A percentile compares a stretch with the other conserved stretches of the same genome.
Evolutionary conservation across 2,797 vertebrate species (phyloP).

Genomic region (Brachyrhaphis roseni): DNA sequence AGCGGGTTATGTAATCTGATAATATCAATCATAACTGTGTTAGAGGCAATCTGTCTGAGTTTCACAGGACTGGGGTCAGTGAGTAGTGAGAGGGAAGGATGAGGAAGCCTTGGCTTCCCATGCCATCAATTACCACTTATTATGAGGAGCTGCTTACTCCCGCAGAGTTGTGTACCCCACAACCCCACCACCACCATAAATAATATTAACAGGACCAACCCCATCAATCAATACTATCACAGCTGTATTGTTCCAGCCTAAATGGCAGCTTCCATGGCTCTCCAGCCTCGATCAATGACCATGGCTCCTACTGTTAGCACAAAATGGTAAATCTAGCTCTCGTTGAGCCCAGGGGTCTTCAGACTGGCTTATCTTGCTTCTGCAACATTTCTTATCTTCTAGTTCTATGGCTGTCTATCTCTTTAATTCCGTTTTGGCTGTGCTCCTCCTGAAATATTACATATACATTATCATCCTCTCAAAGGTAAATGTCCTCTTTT

Average conservation of each 20-base stretch:
- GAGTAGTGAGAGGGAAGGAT: conserved; percentile 79
- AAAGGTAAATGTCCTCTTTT: neutral
- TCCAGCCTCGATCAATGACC: conserved; percentile 87
- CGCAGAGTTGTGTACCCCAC: conserved; percentile 77
- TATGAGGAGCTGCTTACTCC: conserved; percentile 86
- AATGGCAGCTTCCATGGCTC: conserved; percentile 81
- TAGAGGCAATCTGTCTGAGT: conserved; percentile 93
- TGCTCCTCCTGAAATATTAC: neutral
- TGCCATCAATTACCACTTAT: conserved; percentile 98
- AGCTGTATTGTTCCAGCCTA: conserved; percentile 89
- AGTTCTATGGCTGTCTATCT: conserved; percentile 46
- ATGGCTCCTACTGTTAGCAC: conserved; percentile 77
- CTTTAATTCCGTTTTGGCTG: neutral
- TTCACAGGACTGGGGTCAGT: conserved; percentile 89
- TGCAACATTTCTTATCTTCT: conserved; percentile 46
- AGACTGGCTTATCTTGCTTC: conserved; percentile 52
- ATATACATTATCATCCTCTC: neutral
- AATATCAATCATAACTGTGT: conserved; percentile 95
- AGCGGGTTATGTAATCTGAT: conserved; percentile 93
- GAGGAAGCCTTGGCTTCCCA: conserved; percentile 83
- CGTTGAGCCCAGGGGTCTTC: conserved; percentile 72
- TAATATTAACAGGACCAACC: conserved; percentile 91
- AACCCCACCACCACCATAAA: conserved; percentile 84
- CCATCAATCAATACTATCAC: conserved; percentile 91
- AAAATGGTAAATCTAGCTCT: conserved; percentile 77